Base-by-base conservation (phyloP, 2,113 vertebrate genomes). In the cat (Felis catus) region DNA sequence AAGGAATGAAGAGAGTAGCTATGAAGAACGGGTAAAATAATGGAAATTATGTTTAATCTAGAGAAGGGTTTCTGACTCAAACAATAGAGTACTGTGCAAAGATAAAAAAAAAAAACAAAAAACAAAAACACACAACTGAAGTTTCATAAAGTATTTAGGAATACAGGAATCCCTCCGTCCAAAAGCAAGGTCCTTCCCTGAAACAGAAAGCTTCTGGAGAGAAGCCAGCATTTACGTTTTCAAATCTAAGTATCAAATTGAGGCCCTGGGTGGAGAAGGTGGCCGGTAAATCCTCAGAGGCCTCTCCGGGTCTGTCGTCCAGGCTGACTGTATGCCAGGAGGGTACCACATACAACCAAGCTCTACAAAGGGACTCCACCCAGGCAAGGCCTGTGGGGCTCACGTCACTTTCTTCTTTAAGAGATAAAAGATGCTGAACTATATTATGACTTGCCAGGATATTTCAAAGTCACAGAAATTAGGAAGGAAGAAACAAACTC, bases 381-480 rank as follows among this genome's bases (percentile, higher is more conserved):
- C 53, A 41, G 36, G 11, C 12, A 91, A 68, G 15, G 66, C 9
- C 23, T 13, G 11, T 16, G 41, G 27, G 27, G 29, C n/a, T 89
- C 89, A n/a, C 4, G 74, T 25, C 55, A 33, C 2, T 23, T 33
- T 86, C 78, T 53, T 85, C 45, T 88, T 31, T 55, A 82, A 48
- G 45, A 23, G 36, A 63, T 25, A 90, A 79, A 82, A 55, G 88
- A 79, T 8, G 36, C 27, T 21, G 19, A 6, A 12, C 45, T 58
- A 84, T 82, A 92, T 3, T 51, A 92, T 82, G 29, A 92, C 73
- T 39, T 71, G 36, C 79, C 48, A 70, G 79, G 53, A 63, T 95
- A 97, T n/a, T 78, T 84, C 85, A 93, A 89, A 85, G 85, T 97
- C 58, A 91, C 71, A 94, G 95, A 74, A 97, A 94, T 12, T 53